Base-by-base conservation (phyloP, 2,888 invertebrate genomes). In the Drosophila borealis region DNA sequence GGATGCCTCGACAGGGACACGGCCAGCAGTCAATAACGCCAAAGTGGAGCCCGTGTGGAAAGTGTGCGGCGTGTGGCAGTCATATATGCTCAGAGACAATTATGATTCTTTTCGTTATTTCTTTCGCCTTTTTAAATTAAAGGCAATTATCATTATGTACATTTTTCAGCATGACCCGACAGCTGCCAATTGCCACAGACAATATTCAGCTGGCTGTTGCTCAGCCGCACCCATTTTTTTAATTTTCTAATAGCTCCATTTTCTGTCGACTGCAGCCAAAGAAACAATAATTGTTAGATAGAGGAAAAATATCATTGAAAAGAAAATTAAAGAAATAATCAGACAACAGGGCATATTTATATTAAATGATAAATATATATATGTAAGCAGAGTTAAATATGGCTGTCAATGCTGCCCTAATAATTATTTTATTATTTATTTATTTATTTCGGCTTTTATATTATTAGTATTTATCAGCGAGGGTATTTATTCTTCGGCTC, bases 91-190 rank as follows among this genome's bases (percentile, higher is more conserved):
- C 39, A 19, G 21, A 46, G 64, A 66, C 82, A 89, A 85, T 89
- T 89, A 89, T 85, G 69, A 72, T 68, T 80, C 62, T 39, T 61
- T 73, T 68, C 57, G 71, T 63, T 54, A 37, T 49, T 49, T 61
- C 41, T 25, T 54, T 56, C 39, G 55, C 42, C 70, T 71, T 68
- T 83, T 75, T 70, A 59, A 88, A 89, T 85, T 78, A 83, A 85
- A 67, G 73, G 63, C 89, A 89, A 88, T 85, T 86, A 89, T 73
- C 61, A 54, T 57, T 79, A 72, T 74, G 82, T 61, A 85, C 76
- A 84, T 85, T 45, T 41, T 60, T 19, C 41, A 39, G 21, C 56
- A 33, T 37, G 37, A 13, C 34, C 33, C 17, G 66, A 41, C 80
- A 74, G 62, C 33, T 68, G 64, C 29, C 63, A 56, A 55, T 39